Percentiles rank a stretch among this genome's conserved stretches.
These are phyloP conservation scores for Pithecia hirsuta DNA, from an alignment of 2,797 vertebrate species.

Conservation along the genomic window DNA sequence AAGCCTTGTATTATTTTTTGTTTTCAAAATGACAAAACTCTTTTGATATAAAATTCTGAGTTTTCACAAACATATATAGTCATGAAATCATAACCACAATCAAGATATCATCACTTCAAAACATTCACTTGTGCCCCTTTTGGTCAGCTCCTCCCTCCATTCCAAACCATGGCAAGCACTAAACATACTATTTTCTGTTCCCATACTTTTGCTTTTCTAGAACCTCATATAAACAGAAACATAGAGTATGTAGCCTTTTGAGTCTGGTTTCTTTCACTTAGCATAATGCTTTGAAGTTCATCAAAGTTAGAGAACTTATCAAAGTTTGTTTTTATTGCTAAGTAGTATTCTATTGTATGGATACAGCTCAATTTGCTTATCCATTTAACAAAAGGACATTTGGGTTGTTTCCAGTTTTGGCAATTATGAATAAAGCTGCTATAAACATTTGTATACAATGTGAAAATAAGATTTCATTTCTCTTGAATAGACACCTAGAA, in stretches of 20 bases:
- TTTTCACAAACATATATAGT: background rate
- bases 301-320: background rate
- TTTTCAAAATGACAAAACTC: background rate
- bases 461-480: background rate
- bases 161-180: background rate
- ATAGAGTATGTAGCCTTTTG: background rate
- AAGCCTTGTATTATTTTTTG: background rate
- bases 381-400: background rate
- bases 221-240: background rate
- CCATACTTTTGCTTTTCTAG: background rate
- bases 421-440: background rate
- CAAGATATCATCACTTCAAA: background rate
- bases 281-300: background rate
- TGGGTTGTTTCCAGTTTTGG: background rate
- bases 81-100: background rate
- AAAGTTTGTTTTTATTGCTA: background rate
- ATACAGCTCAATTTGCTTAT: background rate
- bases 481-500: slow-evolving; percentile 16
- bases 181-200: background rate
- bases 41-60: background rate
- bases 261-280: background rate
- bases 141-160: background rate
- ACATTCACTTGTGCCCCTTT: background rate
- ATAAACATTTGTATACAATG: background rate
- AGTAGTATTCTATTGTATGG: background rate